A percentile compares a stretch with the other conserved stretches of the same genome.
Conservation (phyloP, 2,888 invertebrate species). For the Drosophila macrothrix region DNA sequence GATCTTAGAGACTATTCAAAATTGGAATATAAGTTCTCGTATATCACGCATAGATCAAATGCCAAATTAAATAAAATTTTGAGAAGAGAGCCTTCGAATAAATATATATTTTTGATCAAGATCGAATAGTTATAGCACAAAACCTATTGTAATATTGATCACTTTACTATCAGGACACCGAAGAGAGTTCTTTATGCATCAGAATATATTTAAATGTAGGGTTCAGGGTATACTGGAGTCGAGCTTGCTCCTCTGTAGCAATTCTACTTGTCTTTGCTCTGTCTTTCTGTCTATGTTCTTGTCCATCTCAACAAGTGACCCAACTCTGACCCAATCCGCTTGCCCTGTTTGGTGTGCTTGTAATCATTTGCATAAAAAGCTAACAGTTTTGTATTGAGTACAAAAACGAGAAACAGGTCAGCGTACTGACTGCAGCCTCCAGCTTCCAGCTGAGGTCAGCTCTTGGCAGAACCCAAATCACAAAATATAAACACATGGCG, state of each 20-base stretch:
- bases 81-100: not conserved
- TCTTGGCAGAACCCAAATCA: slow-evolving; percentile 65
- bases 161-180: fast-evolving
- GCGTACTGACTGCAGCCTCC: slow-evolving; percentile 32
- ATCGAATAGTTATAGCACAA: not conserved
- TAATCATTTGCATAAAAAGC: slow-evolving; percentile 62
- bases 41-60: not conserved
- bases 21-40: not conserved
- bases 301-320: slow-evolving; percentile 15
- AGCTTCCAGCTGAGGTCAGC: slow-evolving; percentile 27
- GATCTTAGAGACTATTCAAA: not conserved
- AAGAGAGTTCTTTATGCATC: not conserved
- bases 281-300: not conserved
- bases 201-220: not conserved
- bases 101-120: not conserved
- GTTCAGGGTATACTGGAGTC: not conserved
- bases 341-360: slow-evolving; percentile 14
- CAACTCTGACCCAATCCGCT: slow-evolving; percentile 6
- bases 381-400: slow-evolving; percentile 3
- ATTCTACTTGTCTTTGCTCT: not conserved
- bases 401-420: slow-evolving; percentile 40
- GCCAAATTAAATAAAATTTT: too few species aligned
- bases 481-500: slow-evolving; percentile 69
- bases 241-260: not conserved
- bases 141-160: not conserved